phyloP scores from a whole-genome alignment of 2,797 vertebrate genomes.

The Parotocinclus haroldoi region DNA sequence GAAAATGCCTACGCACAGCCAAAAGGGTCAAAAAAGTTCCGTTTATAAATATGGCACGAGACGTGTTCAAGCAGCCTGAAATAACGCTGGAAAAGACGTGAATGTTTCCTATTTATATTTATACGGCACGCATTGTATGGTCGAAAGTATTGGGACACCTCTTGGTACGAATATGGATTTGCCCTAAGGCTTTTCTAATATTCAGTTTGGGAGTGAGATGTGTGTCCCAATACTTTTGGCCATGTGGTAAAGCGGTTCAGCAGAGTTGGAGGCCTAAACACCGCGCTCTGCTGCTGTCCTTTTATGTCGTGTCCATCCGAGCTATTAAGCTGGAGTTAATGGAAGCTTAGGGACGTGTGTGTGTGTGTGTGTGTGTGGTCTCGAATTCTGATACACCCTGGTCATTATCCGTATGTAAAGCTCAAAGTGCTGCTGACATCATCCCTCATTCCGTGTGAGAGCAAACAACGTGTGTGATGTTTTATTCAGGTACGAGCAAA shows the following conservation, averaged over 20 bases:
- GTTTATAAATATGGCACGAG: no score
- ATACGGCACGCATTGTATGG: no score
- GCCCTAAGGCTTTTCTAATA: no score
- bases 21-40: no score
- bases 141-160: no score
- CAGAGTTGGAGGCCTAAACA: conserved; percentile 3
- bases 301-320: conserved; percentile 31
- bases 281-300: conserved; percentile 1
- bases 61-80: no score
- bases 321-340: conserved; percentile 20
- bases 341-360: conserved; percentile 21
- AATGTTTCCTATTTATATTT: no score
- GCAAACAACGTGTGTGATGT: conserved; percentile 48
- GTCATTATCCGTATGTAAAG: conserved; percentile 14
- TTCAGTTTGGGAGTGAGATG: no score
- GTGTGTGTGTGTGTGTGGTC: conserved; percentile 16
- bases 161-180: no score
- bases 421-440: conserved; percentile 42
- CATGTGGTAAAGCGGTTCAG: no score
- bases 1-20: background rate
- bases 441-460: conserved; percentile 41
- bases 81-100: no score
- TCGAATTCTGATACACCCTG: conserved; percentile 32
- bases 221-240: no score
- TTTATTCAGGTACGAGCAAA: conserved; percentile 37